Evolutionary conservation across 2,888 invertebrate genomes (phyloP).

Genomic region (Lycocerus yunnanus): DNA sequence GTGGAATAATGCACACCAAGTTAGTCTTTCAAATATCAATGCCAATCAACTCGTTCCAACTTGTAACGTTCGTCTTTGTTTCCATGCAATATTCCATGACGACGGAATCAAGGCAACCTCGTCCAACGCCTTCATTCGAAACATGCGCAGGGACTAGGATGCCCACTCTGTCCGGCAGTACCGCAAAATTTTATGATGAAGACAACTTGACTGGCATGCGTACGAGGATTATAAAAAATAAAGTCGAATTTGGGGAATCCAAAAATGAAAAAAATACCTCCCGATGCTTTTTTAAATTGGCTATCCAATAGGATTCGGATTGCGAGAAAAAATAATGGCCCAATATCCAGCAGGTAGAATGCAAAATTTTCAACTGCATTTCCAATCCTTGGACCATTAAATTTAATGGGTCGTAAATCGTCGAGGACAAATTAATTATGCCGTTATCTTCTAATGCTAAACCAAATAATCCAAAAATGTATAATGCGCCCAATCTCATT

Average conservation of each 20-base stretch:
- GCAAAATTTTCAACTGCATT: not conserved
- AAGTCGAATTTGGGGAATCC: not conserved
- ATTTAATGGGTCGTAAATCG: not conserved
- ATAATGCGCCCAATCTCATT: not conserved
- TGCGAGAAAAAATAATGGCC: too few relatives aligned
- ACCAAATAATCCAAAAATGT: not conserved
- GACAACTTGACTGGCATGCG: not conserved
- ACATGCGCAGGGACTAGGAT: not conserved
- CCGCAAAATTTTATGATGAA: not conserved
- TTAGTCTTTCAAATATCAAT: not conserved
- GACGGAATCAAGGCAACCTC: not conserved
- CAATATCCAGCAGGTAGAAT: not conserved
- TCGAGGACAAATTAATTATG: not conserved
- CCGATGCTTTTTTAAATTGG: too few relatives aligned
- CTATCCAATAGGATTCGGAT: not conserved
- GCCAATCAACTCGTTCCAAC: not conserved
- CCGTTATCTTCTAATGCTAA: not conserved
- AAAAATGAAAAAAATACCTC: not conserved
- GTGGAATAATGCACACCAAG: not conserved
- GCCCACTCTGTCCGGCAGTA: not conserved
- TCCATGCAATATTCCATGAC: not conserved
- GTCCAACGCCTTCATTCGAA: not conserved
- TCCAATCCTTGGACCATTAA: not conserved
- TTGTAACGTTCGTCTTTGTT: not conserved
- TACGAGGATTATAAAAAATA: not conserved